Evolutionary conservation across 1,140 invertebrate genomes (phyloP).

Genomic region (Drosophila persimilis): DNA sequence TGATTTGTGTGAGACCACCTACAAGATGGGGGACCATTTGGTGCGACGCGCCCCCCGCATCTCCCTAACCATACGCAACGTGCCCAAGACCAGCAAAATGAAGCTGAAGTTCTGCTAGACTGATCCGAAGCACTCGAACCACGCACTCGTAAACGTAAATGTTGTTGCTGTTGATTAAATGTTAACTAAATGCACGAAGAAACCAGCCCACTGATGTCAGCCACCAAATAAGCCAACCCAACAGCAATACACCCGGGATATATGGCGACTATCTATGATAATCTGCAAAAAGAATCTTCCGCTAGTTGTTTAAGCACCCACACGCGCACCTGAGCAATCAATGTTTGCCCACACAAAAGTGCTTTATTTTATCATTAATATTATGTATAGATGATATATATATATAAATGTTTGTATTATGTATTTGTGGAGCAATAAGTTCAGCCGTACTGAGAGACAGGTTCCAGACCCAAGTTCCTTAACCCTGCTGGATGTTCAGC

Average conservation of each 20-base stretch:
- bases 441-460: conserved; percentile 25
- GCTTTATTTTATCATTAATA: conserved; percentile 45
- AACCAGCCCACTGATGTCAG: conserved; percentile 50
- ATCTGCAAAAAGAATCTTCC: conserved; percentile 48
- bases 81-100: conserved; percentile 94
- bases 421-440: conserved; percentile 34
- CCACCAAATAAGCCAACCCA: too few relatives aligned
- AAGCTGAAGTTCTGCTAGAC: conserved; percentile 85
- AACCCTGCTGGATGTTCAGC: not conserved
- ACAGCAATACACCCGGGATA: too few relatives aligned
- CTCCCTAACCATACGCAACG: conserved; percentile 96
- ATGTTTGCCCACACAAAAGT: conserved; percentile 44
- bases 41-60: conserved; percentile 88
- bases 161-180: conserved; percentile 43
- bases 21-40: conserved; percentile 85
- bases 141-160: conserved; percentile 16
- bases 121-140: conserved; percentile 19
- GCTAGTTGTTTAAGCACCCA: conserved; percentile 63
- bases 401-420: conserved; percentile 37
- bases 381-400: conserved; percentile 46
- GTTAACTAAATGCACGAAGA: conserved; percentile 36
- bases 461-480: not conserved
- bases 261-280: too few relatives aligned
- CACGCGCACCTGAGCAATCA: conserved; percentile 37
- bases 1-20: conserved; percentile 85